Percentiles rank a stretch among this genome's conserved stretches.
Conservation (phyloP, 2,797 vertebrate genomes). For the Fistularia tabacaria region DNA sequence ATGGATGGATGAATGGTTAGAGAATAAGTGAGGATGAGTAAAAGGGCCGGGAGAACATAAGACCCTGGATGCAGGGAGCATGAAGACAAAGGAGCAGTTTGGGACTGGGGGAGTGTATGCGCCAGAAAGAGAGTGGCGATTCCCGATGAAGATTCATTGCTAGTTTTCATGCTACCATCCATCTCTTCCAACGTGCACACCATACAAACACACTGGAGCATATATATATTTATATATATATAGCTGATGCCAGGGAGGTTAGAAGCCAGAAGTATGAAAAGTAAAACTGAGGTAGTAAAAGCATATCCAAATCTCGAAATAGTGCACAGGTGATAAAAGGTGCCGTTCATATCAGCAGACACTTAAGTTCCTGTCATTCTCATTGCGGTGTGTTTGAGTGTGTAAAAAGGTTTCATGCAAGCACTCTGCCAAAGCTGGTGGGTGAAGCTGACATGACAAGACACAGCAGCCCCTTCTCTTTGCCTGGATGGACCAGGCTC, state of each 20-base stretch:
- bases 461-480: too few relatives aligned
- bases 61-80: slow-evolving; percentile 29
- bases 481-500: too few relatives aligned
- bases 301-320: slow-evolving; percentile 23
- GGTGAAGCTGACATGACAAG: too few relatives aligned
- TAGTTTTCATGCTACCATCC: slow-evolving; percentile 39
- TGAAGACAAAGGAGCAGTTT: slow-evolving; percentile 36
- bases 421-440: too few relatives aligned
- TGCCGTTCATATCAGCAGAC: slow-evolving; percentile 16
- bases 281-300: slow-evolving; percentile 15
- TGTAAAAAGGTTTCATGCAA: too few relatives aligned
- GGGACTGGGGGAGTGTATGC: slow-evolving; percentile 34
- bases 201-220: slow-evolving; percentile 25
- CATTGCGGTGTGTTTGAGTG: not conserved
- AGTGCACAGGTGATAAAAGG: slow-evolving; percentile 22
- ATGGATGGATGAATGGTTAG: slow-evolving; percentile 22
- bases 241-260: slow-evolving; percentile 36
- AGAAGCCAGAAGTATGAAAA: slow-evolving; percentile 30
- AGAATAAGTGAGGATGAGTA: slow-evolving; percentile 11
- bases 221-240: slow-evolving; percentile 9
- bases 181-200: slow-evolving; percentile 44
- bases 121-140: slow-evolving; percentile 23
- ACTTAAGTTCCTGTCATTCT: slow-evolving; percentile 10
- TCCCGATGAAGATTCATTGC: slow-evolving; percentile 62
- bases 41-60: not conserved